Base-by-base conservation (phyloP, 2,113 vertebrate species). In the Sander vitreus region DNA sequence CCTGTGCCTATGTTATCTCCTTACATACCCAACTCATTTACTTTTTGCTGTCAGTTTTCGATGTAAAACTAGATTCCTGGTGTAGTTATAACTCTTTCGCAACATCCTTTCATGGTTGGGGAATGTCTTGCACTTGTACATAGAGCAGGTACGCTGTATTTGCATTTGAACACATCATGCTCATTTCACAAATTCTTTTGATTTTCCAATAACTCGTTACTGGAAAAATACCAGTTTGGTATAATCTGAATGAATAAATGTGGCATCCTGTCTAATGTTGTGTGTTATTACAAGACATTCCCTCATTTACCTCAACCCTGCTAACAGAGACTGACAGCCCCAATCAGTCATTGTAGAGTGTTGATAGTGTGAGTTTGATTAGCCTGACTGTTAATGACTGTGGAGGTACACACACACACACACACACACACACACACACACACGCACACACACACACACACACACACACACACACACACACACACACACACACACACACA, bases 331-430 rank as follows among this genome's bases (percentile, higher is more conserved):
- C 60, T 88, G 81, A 87, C 82, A 71, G 78, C 62, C 36, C 72
- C 64, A 79, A 85, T 90, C 89, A 83, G 79, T 81, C 75, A 66
- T 55, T 70, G 66, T 43, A 21, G 67, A 75, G 85, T 88, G 79
- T 74, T 89, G 85, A 89, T 73, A 81, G 81, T 69, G 50, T 85
- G 87, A 84, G 78, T 82, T 84, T 89, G 89, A 92, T 91, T 80
- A 88, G 71, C 60, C 51, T 84, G 58, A 75, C 77, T 88, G 60
- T 36, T 78, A 86, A 84, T 81, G 74, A 83, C 53, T 80, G 60
- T 18, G 18, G 33, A 63, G 78, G 66, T 59, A 39, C 53, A 55
- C 6, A 33, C 54, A 73, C 59, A n/a, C 71, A 85, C 36, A 80
- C 69, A 73, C 67, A 53, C 23, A 58, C 30, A 62, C 55, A 45